These are phyloP conservation scores for Mormyrus hasselquistii DNA, from an alignment of 2,797 vertebrate genomes.

Conservation along the genomic window DNA sequence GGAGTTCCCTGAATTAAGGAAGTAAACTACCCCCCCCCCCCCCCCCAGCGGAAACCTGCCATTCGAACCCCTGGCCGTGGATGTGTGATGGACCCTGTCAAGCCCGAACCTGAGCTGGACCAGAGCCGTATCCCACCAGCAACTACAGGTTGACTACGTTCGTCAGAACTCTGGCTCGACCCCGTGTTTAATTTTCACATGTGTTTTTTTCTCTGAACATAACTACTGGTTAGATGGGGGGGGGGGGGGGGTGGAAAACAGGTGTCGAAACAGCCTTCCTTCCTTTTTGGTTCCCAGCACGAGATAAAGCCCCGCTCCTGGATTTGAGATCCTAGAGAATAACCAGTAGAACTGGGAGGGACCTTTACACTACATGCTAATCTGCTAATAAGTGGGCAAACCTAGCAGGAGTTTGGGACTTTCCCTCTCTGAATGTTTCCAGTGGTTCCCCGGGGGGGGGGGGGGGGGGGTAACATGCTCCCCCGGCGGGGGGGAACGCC, in stretches of 20 bases:
- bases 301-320: neutral
- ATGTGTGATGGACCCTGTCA: neutral
- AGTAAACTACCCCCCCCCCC: neutral
- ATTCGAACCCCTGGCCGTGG: neutral
- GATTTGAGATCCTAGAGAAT: neutral
- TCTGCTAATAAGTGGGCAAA: neutral
- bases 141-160: neutral
- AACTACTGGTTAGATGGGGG: neutral
- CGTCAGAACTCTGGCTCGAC: neutral
- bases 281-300: neutral
- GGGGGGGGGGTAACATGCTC: too few relatives aligned
- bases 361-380: neutral
- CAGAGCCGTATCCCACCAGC: neutral
- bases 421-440: neutral
- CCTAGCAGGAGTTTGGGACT: neutral
- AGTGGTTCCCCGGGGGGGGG: neutral
- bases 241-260: neutral
- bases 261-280: neutral
- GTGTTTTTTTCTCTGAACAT: neutral
- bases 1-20: neutral
- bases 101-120: neutral
- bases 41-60: neutral
- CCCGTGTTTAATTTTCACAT: neutral
- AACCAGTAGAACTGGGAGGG: neutral
- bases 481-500: too few relatives aligned